A percentile compares a stretch with the other conserved stretches of the same genome.
These are phyloP conservation scores for Astur gentilis DNA, from an alignment of 2,113 vertebrate species.

Conservation along the genomic window DNA sequence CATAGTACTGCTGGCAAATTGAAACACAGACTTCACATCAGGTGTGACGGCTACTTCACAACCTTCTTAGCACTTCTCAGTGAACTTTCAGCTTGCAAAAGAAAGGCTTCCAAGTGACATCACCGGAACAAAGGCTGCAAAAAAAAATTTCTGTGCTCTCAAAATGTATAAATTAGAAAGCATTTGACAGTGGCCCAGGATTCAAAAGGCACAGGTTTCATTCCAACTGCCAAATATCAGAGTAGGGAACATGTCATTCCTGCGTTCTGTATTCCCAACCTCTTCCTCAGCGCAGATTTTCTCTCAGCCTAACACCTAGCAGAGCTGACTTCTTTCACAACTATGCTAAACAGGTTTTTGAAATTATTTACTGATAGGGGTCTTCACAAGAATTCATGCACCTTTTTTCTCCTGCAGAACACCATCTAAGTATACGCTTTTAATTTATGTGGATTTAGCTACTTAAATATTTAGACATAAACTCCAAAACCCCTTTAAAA, in stretches of 20 bases:
- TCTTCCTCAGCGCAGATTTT: background rate
- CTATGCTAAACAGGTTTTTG: background rate
- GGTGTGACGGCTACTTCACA: background rate
- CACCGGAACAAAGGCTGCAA: background rate
- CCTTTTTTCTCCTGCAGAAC: background rate
- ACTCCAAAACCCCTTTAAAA: background rate
- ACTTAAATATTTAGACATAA: background rate
- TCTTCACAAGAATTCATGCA: background rate
- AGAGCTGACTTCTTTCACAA: background rate
- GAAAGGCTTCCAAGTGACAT: background rate
- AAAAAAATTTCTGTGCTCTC: background rate
- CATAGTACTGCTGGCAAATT: background rate
- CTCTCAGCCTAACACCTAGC: background rate
- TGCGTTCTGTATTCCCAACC: background rate
- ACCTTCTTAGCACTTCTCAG: background rate
- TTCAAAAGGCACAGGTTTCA: background rate
- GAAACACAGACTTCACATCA: background rate
- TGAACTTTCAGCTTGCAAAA: background rate
- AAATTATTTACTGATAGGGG: background rate
- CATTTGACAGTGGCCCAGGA: background rate
- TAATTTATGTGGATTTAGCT: background rate
- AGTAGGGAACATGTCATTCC: background rate
- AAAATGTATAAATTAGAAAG: background rate
- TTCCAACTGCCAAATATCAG: background rate
- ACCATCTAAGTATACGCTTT: background rate